Conservation (phyloP, 2,888 invertebrate species). For the Eristalis pertinax region DNA sequence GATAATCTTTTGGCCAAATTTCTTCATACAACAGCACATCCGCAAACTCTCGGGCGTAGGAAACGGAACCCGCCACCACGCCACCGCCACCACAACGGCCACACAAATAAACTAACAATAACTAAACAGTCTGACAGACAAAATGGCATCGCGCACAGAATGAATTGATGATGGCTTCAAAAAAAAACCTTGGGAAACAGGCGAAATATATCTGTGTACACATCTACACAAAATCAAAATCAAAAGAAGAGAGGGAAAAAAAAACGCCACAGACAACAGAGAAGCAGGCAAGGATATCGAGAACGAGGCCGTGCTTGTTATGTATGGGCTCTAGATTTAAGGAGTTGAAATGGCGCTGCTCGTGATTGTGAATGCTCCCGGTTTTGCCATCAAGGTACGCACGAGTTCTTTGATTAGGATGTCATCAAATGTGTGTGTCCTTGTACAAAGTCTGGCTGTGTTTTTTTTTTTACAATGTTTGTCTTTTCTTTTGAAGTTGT, state of each 20-base stretch:
- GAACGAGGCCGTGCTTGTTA: constrained; percentile 65
- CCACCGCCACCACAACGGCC: not conserved
- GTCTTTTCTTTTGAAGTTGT: not conserved
- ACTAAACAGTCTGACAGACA: constrained; percentile 61
- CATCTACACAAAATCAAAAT: not conserved
- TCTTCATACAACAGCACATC: constrained; percentile 55
- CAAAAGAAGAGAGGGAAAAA: constrained; percentile 29
- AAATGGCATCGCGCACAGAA: constrained; percentile 65
- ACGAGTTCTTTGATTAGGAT: constrained; percentile 60
- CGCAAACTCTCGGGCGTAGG: constrained; percentile 43
- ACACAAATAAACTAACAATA: constrained; percentile 51
- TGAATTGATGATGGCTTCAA: constrained; percentile 66
- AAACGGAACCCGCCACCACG: constrained; percentile 6
- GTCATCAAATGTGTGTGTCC: constrained; percentile 60
- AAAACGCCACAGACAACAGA: constrained; percentile 42
- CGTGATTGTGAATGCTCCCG: constrained; percentile 17
- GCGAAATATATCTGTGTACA: constrained; percentile 38
- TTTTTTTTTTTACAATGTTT: constrained; percentile 21
- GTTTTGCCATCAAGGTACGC: constrained; percentile 45
- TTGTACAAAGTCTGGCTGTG: constrained; percentile 54
- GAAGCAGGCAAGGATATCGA: constrained; percentile 33
- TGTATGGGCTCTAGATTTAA: constrained; percentile 56
- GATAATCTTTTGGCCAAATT: constrained; percentile 70
- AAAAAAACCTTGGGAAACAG: constrained; percentile 60
- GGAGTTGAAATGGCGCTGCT: constrained; percentile 34